These are phyloP conservation scores for Micoletzkya japonica DNA, from an alignment of 2,888 invertebrate genomes.

Conservation along the genomic window DNA sequence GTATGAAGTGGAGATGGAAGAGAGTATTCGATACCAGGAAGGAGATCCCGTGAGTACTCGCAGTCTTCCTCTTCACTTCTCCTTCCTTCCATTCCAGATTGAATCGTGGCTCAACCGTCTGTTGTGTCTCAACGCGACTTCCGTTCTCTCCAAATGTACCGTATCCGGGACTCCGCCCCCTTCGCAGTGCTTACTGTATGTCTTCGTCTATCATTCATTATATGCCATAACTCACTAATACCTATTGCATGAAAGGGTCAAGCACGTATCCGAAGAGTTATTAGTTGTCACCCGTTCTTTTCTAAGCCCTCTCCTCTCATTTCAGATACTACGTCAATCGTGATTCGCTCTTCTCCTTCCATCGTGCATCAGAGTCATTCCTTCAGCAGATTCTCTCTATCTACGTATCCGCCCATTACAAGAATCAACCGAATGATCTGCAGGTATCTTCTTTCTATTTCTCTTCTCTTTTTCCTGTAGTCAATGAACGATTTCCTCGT, in stretches of 20 bases:
- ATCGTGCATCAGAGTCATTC: conserved; percentile 81
- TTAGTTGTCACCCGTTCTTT: neutral
- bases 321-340: conserved; percentile 70
- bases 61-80: neutral
- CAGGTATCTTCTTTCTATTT: conserved; percentile 65
- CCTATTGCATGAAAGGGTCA: neutral
- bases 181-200: conserved; percentile 81
- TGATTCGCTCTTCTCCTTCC: conserved; percentile 94
- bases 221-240: too few relatives aligned
- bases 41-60: conserved; percentile 47
- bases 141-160: conserved; percentile 34
- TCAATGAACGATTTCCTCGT: neutral
- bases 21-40: conserved; percentile 88
- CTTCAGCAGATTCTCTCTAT: conserved; percentile 87
- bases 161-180: conserved; percentile 83
- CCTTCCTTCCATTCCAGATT: conserved; percentile 65
- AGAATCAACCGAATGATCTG: conserved; percentile 97
- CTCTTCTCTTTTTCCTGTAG: neutral
- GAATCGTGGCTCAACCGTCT: conserved; percentile 89
- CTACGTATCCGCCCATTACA: conserved; percentile 96
- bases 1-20: conserved; percentile 76
- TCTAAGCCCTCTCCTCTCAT: neutral
- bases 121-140: conserved; percentile 81
- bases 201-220: conserved; percentile 15
- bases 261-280: neutral